These are phyloP conservation scores for Cherax destructor DNA, from an alignment of 1,140 invertebrate genomes.

Conservation along the genomic window DNA sequence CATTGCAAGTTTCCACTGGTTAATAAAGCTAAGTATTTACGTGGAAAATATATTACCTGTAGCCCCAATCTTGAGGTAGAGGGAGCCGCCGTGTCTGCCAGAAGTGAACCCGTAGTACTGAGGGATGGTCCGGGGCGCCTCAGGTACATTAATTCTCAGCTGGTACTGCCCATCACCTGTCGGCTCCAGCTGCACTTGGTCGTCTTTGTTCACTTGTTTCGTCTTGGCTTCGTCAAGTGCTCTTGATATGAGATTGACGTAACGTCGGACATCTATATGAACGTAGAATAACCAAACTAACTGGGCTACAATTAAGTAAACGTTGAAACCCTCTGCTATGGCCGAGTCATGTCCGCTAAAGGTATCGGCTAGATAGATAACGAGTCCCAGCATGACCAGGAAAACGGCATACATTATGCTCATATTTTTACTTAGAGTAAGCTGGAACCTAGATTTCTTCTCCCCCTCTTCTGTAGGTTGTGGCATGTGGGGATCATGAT, in stretches of 20 bases:
- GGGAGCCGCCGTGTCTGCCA: constrained; percentile 82
- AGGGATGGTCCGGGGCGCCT: constrained; percentile 66
- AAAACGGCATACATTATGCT: constrained; percentile 82
- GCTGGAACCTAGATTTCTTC: constrained; percentile 63
- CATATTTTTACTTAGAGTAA: constrained; percentile 67
- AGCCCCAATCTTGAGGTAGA: constrained; percentile 85
- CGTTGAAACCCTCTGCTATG: constrained; percentile 81
- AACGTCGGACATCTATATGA: constrained; percentile 80
- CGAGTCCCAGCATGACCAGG: constrained; percentile 81
- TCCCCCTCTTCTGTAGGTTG: constrained; percentile 58
- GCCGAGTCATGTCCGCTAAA: constrained; percentile 76
- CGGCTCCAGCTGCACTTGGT: constrained; percentile 79
- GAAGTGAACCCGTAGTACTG: constrained; percentile 74
- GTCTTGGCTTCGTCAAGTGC: constrained; percentile 70
- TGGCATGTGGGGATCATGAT: constrained; percentile 35
- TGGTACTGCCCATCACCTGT: constrained; percentile 70
- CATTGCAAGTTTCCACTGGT: no score
- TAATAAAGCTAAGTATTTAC: neutral
- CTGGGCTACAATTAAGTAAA: constrained; percentile 79
- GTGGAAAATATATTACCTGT: constrained; percentile 77
- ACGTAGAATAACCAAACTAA: constrained; percentile 80
- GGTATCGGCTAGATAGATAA: constrained; percentile 80
- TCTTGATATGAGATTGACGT: constrained; percentile 76
- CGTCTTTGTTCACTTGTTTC: constrained; percentile 61
- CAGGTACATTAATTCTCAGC: constrained; percentile 69